These are phyloP conservation scores for Drosophila multiciliata DNA, from an alignment of 2,888 invertebrate genomes.

Conservation along the genomic window DNA sequence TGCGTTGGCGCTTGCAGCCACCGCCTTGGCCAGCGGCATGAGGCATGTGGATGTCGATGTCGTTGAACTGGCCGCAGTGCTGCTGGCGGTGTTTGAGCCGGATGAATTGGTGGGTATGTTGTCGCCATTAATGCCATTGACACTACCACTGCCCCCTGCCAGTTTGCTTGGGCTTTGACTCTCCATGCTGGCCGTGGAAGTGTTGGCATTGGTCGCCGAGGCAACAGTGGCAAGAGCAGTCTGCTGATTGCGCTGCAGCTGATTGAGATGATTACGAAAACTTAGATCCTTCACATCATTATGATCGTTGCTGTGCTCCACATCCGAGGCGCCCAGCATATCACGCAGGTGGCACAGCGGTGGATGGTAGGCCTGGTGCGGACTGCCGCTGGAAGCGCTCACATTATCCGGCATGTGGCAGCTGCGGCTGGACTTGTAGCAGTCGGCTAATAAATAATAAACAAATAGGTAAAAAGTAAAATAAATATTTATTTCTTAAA, in stretches of 20 bases:
- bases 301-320: constrained; percentile 85
- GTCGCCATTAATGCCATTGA: constrained; percentile 30
- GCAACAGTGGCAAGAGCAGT: constrained; percentile 59
- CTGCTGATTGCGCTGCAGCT: constrained; percentile 77
- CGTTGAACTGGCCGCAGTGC: constrained; percentile 71
- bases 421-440: constrained; percentile 80
- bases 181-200: constrained; percentile 46
- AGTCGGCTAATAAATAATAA: constrained; percentile 75
- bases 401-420: constrained; percentile 86
- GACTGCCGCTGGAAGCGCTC: constrained; percentile 87
- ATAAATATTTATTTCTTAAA: background rate
- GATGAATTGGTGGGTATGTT: constrained; percentile 54
- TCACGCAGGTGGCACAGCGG: constrained; percentile 85
- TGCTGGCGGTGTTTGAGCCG: constrained; percentile 39
- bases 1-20: constrained; percentile 29
- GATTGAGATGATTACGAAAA: constrained; percentile 83
- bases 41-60: constrained; percentile 49
- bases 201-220: constrained; percentile 54
- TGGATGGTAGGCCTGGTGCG: constrained; percentile 83
- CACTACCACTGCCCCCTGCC: constrained; percentile 37
- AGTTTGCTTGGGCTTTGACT: constrained; percentile 43
- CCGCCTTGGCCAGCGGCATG: constrained; percentile 43
- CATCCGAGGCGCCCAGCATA: constrained; percentile 83
- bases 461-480: background rate
- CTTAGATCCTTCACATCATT: constrained; percentile 85